A percentile compares a stretch with the other conserved stretches of the same genome.
phyloP scores from a whole-genome alignment of 2,888 invertebrate genomes.

The Chymomyza procnemis region DNA sequence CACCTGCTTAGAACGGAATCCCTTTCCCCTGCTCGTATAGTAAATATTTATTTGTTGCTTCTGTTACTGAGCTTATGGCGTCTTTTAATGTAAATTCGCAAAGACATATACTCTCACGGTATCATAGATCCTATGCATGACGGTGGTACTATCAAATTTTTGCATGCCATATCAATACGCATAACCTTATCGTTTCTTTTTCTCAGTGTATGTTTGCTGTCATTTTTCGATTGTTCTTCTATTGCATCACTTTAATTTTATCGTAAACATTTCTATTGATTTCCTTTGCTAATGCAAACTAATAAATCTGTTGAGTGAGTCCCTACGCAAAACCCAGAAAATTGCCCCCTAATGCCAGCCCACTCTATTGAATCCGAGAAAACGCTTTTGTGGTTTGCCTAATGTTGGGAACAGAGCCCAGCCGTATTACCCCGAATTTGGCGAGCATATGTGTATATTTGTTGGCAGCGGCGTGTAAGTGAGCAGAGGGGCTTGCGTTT shows the following conservation, averaged over 20 bases:
- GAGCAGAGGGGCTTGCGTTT: conserved; percentile 4
- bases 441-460: neutral
- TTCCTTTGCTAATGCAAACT: conserved; percentile 65
- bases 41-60: too few relatives aligned
- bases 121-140: too few relatives aligned
- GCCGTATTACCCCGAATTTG: neutral
- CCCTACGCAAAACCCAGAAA: conserved; percentile 38
- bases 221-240: neutral
- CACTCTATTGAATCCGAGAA: neutral
- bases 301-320: conserved; percentile 66
- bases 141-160: too few relatives aligned
- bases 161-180: too few relatives aligned
- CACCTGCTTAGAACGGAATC: too few relatives aligned
- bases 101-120: too few relatives aligned
- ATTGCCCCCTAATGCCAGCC: conserved; percentile 4
- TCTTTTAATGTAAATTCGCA: too few relatives aligned
- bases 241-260: neutral
- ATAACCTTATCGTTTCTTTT: neutral
- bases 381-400: neutral
- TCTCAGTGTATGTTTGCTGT: neutral
- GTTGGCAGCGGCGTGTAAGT: too few relatives aligned
- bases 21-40: too few relatives aligned
- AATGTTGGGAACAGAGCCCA: neutral
- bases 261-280: conserved; percentile 58
- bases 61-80: too few relatives aligned